phyloP scores from a whole-genome alignment of 2,797 vertebrate species.

The Varecia variegata region DNA sequence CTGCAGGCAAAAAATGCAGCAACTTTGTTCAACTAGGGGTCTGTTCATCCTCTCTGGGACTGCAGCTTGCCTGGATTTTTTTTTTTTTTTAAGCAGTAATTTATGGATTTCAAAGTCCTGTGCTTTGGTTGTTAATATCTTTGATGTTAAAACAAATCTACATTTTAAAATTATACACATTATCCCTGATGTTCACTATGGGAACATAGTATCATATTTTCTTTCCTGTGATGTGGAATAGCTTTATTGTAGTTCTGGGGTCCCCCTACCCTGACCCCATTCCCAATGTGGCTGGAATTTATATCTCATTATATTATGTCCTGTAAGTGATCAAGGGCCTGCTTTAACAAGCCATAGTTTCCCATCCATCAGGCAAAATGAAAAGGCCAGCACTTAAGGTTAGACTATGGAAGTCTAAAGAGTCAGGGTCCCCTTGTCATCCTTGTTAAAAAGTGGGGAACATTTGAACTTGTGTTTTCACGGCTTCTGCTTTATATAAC shows the following conservation, averaged over 20 bases:
- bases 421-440: background rate
- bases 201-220: background rate
- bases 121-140: background rate
- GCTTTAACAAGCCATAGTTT: background rate
- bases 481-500: background rate
- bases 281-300: background rate
- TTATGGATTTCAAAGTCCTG: conserved; percentile 17
- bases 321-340: background rate
- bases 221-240: background rate
- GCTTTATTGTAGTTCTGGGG: background rate
- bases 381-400: background rate
- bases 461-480: background rate
- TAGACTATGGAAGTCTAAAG: background rate
- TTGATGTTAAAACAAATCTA: background rate
- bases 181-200: background rate
- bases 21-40: background rate
- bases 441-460: background rate
- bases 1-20: conserved; percentile 47
- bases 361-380: background rate
- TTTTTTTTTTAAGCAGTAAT: conserved; percentile 25
- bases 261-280: background rate
- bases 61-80: background rate
- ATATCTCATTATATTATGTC: background rate
- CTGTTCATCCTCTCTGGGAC: background rate
- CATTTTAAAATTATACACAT: background rate